Percentiles rank a stretch among this genome's conserved stretches.
Evolutionary conservation across 2,113 vertebrate genomes (phyloP).

Genomic region (Nicator chloris): DNA sequence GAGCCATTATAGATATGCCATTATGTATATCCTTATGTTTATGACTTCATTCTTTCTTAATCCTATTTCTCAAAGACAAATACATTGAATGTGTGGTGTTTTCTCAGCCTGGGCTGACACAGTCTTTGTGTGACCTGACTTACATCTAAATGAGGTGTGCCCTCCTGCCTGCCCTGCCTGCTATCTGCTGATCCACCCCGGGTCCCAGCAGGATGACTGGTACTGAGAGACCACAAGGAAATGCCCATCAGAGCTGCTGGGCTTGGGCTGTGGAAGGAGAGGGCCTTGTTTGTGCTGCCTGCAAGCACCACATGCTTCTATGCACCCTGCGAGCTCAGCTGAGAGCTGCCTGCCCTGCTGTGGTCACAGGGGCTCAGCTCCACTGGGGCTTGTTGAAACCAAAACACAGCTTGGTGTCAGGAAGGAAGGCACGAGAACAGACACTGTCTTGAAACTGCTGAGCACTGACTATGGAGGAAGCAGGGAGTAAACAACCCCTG

Average conservation of each 20-base stretch:
- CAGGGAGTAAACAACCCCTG: not conserved
- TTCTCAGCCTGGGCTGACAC: accelerated
- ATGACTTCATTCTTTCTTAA: slow-evolving; percentile 23
- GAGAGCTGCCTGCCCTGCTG: not conserved
- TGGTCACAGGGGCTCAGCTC: not conserved
- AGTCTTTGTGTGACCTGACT: not conserved
- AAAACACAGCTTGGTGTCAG: not conserved
- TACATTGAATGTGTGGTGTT: not conserved
- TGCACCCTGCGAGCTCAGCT: accelerated
- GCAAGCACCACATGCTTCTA: accelerated
- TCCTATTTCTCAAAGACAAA: not conserved
- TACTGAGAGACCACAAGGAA: not conserved
- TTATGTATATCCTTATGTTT: not conserved
- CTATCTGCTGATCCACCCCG: not conserved
- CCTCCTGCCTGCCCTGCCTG: not conserved
- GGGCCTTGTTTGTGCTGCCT: not conserved
- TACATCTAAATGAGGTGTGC: not conserved
- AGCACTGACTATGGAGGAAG: not conserved
- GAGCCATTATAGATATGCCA: not conserved
- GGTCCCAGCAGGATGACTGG: not conserved
- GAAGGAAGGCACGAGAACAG: not conserved
- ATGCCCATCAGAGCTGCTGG: not conserved
- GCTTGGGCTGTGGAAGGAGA: not conserved
- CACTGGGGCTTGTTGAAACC: not conserved
- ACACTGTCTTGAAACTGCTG: not conserved